Evolutionary conservation across 2,888 invertebrate species (phyloP), one percentile per base, ranked within the genome.

Genomic region (Apeira syringaria): DNA sequence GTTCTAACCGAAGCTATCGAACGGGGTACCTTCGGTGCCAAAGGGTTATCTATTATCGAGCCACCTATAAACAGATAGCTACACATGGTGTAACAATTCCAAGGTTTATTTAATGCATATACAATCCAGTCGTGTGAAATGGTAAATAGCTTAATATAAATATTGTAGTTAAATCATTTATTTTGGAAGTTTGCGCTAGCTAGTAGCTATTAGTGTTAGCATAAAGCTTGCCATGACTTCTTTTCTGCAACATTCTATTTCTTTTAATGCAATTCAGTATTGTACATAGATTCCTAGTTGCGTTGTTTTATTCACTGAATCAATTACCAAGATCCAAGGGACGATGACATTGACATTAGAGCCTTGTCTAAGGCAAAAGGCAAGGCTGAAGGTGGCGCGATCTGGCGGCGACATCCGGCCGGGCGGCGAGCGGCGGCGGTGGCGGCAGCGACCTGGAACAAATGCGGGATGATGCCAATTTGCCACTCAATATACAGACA

Each of bases 1-100:
- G 62, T 76, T 81, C 76, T 68, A 74, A 75, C 72, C 74, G 71
- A 65, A 82, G 77, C 77, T 77, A 80, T 80, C 74, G 74, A 63
- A 60, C 65, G 64, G 65, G 61, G 72, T 68, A 66, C 71, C 65
- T 68, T 67, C 68, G 70, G 74, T 77, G 77, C 76, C 74, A 73
- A 66, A 72, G 66, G 83, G 83, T 82, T 83, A 84, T 83, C 84
- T 75, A 69, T 59, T 81, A 83, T 81, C 76, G 72, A 69, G 66
- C 68, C 72, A 68, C 70, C 72, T 71, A 61, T 68, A 70, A 54
- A 54, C 43, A 61, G 48, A 61, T 53, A 66, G 53, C 59, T 53
- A 57, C 53, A 58, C 61, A 54, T 56, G 56, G 64, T 54, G 61
- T 59, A 61, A 59, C 59, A 62, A 61, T 63, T 61, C 54, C 51